phyloP scores from a whole-genome alignment of 2,888 invertebrate genomes.

The Noctua fimbriata region DNA sequence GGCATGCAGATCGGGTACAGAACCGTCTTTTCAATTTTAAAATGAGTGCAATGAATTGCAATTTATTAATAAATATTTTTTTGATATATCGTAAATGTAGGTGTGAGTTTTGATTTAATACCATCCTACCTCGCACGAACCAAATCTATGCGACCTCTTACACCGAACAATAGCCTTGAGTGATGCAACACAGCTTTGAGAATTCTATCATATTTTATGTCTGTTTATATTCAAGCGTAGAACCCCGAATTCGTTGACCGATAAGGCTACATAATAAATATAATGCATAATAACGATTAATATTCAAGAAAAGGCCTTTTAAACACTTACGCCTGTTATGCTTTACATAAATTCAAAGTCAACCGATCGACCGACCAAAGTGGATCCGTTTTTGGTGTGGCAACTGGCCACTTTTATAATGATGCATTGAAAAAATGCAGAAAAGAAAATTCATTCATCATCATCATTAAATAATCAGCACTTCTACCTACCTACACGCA shows the following conservation, averaged over 20 bases:
- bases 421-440: not conserved
- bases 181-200: slow-evolving; percentile 63
- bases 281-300: slow-evolving; percentile 17
- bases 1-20: not conserved
- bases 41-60: not conserved
- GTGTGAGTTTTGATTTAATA: not conserved
- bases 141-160: slow-evolving; percentile 69
- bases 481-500: not conserved
- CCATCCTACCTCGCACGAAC: slow-evolving; percentile 36
- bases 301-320: slow-evolving; percentile 27
- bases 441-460: not conserved
- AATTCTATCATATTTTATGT: slow-evolving; percentile 27
- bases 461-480: not conserved
- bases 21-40: not conserved
- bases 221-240: slow-evolving; percentile 13
- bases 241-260: slow-evolving; percentile 9
- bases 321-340: not conserved
- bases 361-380: not conserved
- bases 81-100: not conserved
- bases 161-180: slow-evolving; percentile 66
- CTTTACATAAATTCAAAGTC: slow-evolving; percentile 36
- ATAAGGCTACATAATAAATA: slow-evolving; percentile 11
- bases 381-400: not conserved
- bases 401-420: too few species aligned
- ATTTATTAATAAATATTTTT: not conserved